A percentile compares a stretch with the other conserved stretches of the same genome.
These are phyloP conservation scores for Magallana angulata DNA, from an alignment of 1,140 invertebrate genomes.

Conservation along the genomic window DNA sequence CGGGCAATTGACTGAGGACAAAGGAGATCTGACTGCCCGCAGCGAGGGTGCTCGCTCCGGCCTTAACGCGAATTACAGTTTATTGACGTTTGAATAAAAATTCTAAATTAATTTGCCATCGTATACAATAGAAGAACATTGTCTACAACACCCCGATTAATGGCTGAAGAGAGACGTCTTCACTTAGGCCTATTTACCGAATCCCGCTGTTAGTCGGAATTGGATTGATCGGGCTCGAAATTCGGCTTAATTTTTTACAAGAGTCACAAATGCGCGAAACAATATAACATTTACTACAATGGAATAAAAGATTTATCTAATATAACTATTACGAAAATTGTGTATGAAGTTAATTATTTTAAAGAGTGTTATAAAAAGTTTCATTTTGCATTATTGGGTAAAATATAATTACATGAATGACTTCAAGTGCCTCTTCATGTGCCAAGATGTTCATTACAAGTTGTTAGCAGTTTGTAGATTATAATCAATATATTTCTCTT, in stretches of 20 bases:
- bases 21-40: conserved; percentile 49
- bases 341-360: too few relatives aligned
- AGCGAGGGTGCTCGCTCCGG: conserved; percentile 43
- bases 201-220: conserved; percentile 24
- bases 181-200: conserved; percentile 37
- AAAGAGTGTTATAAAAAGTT: too few relatives aligned
- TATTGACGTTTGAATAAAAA: conserved; percentile 62
- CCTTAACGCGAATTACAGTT: conserved; percentile 52
- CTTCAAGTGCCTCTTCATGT: too few relatives aligned
- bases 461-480: too few relatives aligned
- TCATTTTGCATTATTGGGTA: too few relatives aligned
- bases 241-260: neutral
- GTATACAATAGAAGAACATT: conserved; percentile 54
- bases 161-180: conserved; percentile 42
- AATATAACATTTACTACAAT: neutral
- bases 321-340: neutral
- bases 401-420: too few relatives aligned
- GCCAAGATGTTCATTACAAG: too few relatives aligned
- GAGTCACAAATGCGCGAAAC: neutral
- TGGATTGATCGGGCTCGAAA: conserved; percentile 31
- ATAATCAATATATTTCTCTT: too few relatives aligned
- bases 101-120: conserved; percentile 62
- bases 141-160: conserved; percentile 54
- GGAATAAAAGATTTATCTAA: neutral
- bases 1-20: conserved; percentile 46